Evolutionary conservation across 2,113 vertebrate genomes (phyloP), one percentile per base, ranked within the genome.

Genomic region (Sarotherodon lohbergeri): DNA sequence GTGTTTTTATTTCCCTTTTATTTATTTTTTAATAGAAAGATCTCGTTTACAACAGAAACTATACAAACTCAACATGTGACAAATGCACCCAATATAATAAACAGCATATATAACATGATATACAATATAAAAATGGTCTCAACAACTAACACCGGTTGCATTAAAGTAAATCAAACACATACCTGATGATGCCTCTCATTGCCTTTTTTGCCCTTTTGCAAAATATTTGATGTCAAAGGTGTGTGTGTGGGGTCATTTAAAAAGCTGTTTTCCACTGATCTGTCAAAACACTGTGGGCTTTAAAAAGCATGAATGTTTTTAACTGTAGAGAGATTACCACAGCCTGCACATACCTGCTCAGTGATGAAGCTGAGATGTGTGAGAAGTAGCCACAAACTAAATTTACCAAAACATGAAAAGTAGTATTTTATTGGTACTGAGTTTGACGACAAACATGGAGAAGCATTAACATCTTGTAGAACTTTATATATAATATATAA

Each of bases 331-430:
- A 39, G 19, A 41, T 68, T 4, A 22, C 0, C 63, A 22, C 63
- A 68, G 34, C 4, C 19, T 0, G 10, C 61, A 66, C 1, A 13
- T 22, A 39, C 6, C 63, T 68, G 63, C 63, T 2, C 22, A 39
- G 63, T 68, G 11, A 73, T 17, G 39, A 73, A 16, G 8, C 13
- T 73, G 39, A 27, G 22, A 46, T 39, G 34, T 68, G 63, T 41
- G 22, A 10, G 41, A 73, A 73, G 68, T 73, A 73, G 0, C 41
- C 16, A 52, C 48, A 50, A 63, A 22, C 3, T 1, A 68, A 0
- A 41, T 22, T 0, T 41, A 68, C 63, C 34, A 68, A 22, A 39
- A 68, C 19, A 13, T 41, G 3, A 36, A 68, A 3, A 41, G 36
- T 22, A 9, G 34, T 41, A 9, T 41, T 22, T 41, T 41, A 68